A percentile compares a stretch with the other conserved stretches of the same genome.
phyloP scores from a whole-genome alignment of 2,888 invertebrate species.

The Andrena haemorrhoa region DNA sequence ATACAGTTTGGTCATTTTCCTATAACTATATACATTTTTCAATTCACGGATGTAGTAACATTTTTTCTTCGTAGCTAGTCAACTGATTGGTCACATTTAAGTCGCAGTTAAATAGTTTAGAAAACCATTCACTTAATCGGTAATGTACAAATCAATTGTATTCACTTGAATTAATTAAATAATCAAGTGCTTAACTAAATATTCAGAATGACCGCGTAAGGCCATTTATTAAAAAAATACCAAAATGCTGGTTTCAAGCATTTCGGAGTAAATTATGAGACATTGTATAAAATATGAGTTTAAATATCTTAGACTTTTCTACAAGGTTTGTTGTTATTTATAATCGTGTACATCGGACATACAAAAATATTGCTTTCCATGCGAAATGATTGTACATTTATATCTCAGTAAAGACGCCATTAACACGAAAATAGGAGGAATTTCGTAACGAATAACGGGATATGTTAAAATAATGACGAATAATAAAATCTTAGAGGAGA shows the following conservation, averaged over 20 bases:
- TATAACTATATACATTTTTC: conserved; percentile 33
- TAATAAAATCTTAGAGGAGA: too few relatives aligned
- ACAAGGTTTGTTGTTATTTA: conserved; percentile 5
- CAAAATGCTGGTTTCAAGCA: neutral
- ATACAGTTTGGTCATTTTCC: conserved; percentile 48
- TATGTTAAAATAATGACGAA: too few relatives aligned
- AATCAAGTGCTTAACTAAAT: neutral
- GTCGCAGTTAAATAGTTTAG: neutral
- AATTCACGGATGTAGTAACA: conserved; percentile 8
- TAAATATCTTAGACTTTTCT: neutral
- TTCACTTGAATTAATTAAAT: neutral
- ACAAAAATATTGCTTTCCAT: conserved; percentile 16
- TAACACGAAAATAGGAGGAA: too few relatives aligned
- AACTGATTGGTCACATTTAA: conserved; percentile 20
- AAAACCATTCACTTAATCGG: neutral
- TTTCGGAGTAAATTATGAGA: neutral
- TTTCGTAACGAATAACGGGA: too few relatives aligned
- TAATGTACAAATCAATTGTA: conserved; percentile 13
- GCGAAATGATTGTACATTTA: conserved; percentile 6
- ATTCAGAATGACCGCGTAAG: neutral
- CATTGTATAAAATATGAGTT: neutral
- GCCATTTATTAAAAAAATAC: neutral
- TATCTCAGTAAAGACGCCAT: too few relatives aligned
- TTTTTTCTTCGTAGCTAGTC: neutral
- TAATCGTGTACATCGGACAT: conserved; percentile 4